Base-by-base conservation (phyloP, 2,113 vertebrate genomes). In the Dipodomys merriami region DNA sequence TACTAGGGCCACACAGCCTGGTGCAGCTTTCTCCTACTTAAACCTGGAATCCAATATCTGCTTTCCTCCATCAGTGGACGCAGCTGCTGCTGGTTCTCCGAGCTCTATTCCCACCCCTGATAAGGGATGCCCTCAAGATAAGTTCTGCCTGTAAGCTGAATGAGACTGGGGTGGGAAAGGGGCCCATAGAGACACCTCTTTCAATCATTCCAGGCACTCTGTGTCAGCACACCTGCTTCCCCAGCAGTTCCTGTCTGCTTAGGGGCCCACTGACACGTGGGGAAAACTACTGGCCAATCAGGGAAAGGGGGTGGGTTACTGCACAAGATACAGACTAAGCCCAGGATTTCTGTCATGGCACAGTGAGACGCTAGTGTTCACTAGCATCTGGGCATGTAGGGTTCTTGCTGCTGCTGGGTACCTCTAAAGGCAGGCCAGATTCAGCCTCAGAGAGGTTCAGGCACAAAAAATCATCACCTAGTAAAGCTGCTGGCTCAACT, bases 91-190 rank as follows among this genome's bases (percentile, higher is more conserved):
- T 39, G n/a, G 53, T 73, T 82, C 73, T 82, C 39, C 39, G 5
- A 30, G 76, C 71, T 35, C 5, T 65, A 64, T 79, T 88, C 88
- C 86, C 25, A 74, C 10, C 20, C 49, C 67, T 60, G 53, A 90
- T 76, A 79, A 83, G 65, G 7, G 22, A 88, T 39, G 49, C 8
- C 85, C 94, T 92, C 39, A 89, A 74, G 80, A 39, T 27, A 62
- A 92, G 65, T 65, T 27, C 68, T 65, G 79, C 29, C n/a, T 15
- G 49, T 29, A 30, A 84, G 46, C n/a, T 60, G 67, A 78, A 76
- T 6, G 27, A 65, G 64, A 25, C 16, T 53, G 4, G 11, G 60
- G 13, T n/a, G 11, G 53, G n/a, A 33, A 60, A 53, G 67, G 67
- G 12, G 93, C 27, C 23, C 79, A 76, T 69, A 91, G 71, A 18